Percentiles rank a stretch among this genome's conserved stretches.
These are phyloP conservation scores for Tachuris rubrigastra DNA, from an alignment of 2,113 vertebrate genomes.

Conservation along the genomic window DNA sequence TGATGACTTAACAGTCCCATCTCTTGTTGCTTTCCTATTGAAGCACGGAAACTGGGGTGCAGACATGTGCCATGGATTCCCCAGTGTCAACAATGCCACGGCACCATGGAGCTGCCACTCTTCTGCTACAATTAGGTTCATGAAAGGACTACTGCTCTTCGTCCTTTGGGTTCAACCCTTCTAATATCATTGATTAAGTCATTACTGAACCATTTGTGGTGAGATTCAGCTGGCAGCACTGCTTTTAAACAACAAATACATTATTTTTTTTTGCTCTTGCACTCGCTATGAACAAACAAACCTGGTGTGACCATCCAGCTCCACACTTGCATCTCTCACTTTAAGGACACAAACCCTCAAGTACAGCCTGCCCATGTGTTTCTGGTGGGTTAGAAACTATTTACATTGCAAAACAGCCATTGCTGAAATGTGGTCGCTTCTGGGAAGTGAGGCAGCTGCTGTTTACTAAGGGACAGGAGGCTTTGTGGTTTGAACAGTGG, in stretches of 20 bases:
- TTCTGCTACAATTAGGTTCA: neutral
- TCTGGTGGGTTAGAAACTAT: slow-evolving; percentile 17
- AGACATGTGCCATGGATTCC: neutral
- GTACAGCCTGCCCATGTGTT: neutral
- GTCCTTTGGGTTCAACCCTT: neutral
- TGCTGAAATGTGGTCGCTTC: slow-evolving; percentile 15
- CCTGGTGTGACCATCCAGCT: neutral
- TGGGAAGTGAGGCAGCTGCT: slow-evolving; percentile 58
- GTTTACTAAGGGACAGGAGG: slow-evolving; percentile 4
- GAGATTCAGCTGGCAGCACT: neutral
- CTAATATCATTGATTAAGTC: neutral
- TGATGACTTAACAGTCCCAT: neutral
- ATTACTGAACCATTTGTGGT: neutral
- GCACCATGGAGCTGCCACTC: neutral
- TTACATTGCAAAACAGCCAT: neutral
- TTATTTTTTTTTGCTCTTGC: neutral
- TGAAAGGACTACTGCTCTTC: neutral
- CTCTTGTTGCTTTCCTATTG: neutral
- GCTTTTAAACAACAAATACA: neutral
- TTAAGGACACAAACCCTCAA: neutral
- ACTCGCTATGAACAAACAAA: neutral
- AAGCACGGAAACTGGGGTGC: neutral
- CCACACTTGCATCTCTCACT: neutral
- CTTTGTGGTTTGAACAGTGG: slow-evolving; percentile 35
- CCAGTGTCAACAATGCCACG: neutral